phyloP scores from a whole-genome alignment of 2,113 vertebrate genomes.

The Colistium nudipinnis region DNA sequence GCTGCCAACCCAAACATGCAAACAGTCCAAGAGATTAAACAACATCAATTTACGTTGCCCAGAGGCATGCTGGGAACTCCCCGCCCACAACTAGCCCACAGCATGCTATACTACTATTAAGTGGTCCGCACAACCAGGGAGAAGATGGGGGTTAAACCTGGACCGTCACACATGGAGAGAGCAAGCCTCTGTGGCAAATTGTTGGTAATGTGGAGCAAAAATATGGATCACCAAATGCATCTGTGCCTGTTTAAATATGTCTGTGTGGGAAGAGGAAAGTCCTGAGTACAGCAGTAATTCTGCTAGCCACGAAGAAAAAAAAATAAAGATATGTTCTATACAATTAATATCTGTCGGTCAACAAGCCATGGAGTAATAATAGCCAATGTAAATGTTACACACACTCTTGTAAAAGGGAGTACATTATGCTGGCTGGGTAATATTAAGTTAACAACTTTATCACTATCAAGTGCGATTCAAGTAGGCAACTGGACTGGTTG shows the following conservation, averaged over 20 bases:
- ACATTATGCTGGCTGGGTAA: constrained; percentile 63
- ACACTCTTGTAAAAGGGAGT: constrained; percentile 31
- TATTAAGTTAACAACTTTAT: constrained; percentile 72
- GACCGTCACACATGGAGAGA: constrained; percentile 19
- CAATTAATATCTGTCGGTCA: constrained; percentile 64
- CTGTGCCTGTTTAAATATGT: constrained; percentile 5
- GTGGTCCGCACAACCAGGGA: constrained; percentile 8
- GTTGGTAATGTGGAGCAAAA: constrained; percentile 40
- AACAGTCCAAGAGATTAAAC: too few species aligned
- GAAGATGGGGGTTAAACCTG: constrained; percentile 38
- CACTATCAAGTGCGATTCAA: too few species aligned
- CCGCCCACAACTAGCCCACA: too few species aligned
- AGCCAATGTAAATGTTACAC: constrained; percentile 53
- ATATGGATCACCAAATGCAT: constrained; percentile 42
- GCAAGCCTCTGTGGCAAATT: constrained; percentile 32
- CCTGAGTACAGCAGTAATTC: constrained; percentile 1
- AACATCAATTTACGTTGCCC: too few species aligned
- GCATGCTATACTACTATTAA: constrained; percentile 21
- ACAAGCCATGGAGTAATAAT: constrained; percentile 37
- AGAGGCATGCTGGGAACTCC: too few species aligned
- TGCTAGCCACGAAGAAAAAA: constrained; percentile 1
- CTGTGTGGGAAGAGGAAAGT: neutral
- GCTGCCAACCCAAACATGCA: too few species aligned
- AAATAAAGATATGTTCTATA: neutral
- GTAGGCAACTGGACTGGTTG: too few species aligned